Conservation (phyloP, 2,888 invertebrate species). For the Platerodrilus igneus region DNA sequence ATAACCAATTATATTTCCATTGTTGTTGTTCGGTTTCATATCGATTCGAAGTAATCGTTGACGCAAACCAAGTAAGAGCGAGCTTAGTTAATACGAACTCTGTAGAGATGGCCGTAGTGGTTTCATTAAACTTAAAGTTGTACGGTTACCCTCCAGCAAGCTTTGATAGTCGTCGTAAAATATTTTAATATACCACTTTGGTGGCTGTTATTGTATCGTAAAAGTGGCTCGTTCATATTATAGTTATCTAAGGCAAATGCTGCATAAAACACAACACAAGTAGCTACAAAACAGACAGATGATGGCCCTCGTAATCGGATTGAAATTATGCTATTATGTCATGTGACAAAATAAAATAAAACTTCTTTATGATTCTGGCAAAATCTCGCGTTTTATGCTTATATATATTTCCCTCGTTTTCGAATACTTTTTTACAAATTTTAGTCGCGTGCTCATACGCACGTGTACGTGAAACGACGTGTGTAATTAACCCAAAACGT, state of each 20-base stretch:
- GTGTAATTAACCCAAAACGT: too few species aligned
- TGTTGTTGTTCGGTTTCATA: too few species aligned
- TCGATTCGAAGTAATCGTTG: too few species aligned
- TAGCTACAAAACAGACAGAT: slow-evolving; percentile 40
- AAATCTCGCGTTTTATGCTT: too few species aligned
- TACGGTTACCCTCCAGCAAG: slow-evolving; percentile 17
- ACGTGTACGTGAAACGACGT: too few species aligned
- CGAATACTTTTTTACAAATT: too few species aligned
- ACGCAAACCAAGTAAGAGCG: too few species aligned
- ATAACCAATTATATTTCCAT: too few species aligned
- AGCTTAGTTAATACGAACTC: background rate
- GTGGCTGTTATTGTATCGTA: slow-evolving; percentile 47
- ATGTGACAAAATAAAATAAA: slow-evolving; percentile 31
- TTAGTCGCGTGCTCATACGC: slow-evolving; percentile 18
- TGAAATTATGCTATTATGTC: slow-evolving; percentile 38
- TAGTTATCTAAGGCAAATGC: slow-evolving; percentile 44
- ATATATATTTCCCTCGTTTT: too few species aligned
- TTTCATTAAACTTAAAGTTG: too few species aligned
- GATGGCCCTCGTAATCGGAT: slow-evolving; percentile 42
- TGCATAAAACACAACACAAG: slow-evolving; percentile 38
- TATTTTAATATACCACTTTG: slow-evolving; percentile 46
- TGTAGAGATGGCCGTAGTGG: slow-evolving; percentile 2
- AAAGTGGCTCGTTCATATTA: slow-evolving; percentile 42
- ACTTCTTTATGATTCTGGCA: slow-evolving; percentile 20
- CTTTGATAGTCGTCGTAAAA: slow-evolving; percentile 37